phyloP scores from a whole-genome alignment of 2,113 vertebrate species.

The Helogale parvula region DNA sequence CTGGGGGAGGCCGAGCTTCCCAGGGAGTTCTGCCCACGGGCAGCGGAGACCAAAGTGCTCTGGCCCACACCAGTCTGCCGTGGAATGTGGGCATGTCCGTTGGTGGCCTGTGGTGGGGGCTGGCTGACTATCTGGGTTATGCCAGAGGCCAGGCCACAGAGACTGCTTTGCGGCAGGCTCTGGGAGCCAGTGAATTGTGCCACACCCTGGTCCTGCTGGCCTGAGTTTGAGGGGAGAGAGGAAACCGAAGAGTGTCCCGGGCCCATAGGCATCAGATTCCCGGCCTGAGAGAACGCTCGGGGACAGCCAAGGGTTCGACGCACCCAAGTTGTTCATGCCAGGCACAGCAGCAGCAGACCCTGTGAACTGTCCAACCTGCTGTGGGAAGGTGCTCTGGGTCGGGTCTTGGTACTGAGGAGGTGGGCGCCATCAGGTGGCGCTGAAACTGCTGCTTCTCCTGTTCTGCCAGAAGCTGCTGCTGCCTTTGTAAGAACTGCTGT shows the following conservation, averaged over 20 bases:
- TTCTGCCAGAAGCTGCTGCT: conserved; percentile 93
- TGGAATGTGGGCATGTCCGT: conserved; percentile 87
- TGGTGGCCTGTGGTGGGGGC: conserved; percentile 82
- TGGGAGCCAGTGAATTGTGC: conserved; percentile 89
- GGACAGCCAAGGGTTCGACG: conserved; percentile 88
- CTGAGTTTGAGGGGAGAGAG: conserved; percentile 83
- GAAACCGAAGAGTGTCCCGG: conserved; percentile 88
- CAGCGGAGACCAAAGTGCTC: conserved; percentile 82
- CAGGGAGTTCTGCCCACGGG: conserved; percentile 92
- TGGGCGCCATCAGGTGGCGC: conserved; percentile 93
- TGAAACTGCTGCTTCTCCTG: conserved; percentile 98
- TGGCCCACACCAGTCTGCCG: conserved; percentile 86
- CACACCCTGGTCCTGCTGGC: conserved; percentile 90
- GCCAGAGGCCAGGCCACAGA: conserved; percentile 89
- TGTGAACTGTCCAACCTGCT: conserved; percentile 92
- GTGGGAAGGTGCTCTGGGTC: conserved; percentile 91
- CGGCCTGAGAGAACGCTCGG: conserved; percentile 93
- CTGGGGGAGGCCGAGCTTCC: conserved; percentile 85
- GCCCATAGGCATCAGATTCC: conserved; percentile 92
- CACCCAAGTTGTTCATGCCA: conserved; percentile 89
- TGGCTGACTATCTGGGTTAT: conserved; percentile 87
- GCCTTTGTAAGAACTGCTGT: conserved; percentile 91
- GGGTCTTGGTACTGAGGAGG: conserved; percentile 98
- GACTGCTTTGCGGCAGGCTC: conserved; percentile 89
- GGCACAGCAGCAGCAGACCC: conserved; percentile 91